A percentile compares a stretch with the other conserved stretches of the same genome.
These are phyloP conservation scores for Hoplostethus mediterraneus DNA, from an alignment of 2,797 vertebrate genomes.

Conservation along the genomic window DNA sequence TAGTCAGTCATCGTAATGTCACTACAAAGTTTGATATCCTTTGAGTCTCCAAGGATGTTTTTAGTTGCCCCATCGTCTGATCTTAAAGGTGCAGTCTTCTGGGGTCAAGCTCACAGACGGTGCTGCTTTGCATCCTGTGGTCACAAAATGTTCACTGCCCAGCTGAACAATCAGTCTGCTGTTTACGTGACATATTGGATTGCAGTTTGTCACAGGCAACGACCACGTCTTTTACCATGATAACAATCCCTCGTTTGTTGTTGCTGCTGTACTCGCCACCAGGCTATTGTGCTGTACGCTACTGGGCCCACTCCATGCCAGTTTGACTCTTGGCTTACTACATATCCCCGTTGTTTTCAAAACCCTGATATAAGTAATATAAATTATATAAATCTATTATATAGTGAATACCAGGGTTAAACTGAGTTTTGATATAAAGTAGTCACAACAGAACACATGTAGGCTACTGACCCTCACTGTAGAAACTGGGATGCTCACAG, in stretches of 20 bases:
- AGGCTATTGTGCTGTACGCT: constrained; percentile 37
- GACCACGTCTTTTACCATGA: constrained; percentile 52
- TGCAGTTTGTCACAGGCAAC: constrained; percentile 63
- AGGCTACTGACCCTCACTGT: background rate
- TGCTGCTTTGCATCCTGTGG: constrained; percentile 28
- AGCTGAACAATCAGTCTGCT: constrained; percentile 65
- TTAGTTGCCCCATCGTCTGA: background rate
- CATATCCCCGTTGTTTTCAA: constrained; percentile 30
- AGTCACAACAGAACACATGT: too few relatives aligned
- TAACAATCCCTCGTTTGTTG: constrained; percentile 66
- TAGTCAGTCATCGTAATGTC: constrained; percentile 17
- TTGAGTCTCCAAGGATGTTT: background rate
- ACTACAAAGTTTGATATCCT: background rate
- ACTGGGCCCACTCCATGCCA: constrained; percentile 18
- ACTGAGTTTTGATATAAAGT: background rate
- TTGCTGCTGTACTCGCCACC: constrained; percentile 36
- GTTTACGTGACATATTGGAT: constrained; percentile 68
- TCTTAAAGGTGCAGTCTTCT: constrained; percentile 11
- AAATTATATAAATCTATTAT: constrained; percentile 4
- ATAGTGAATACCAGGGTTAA: background rate
- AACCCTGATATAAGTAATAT: constrained; percentile 30
- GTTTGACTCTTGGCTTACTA: constrained; percentile 40
- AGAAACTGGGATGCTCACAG: background rate
- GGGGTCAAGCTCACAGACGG: constrained; percentile 1
- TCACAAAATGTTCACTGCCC: constrained; percentile 37